Evolutionary conservation across 2,797 vertebrate species (phyloP).

Genomic region (Sebastiscus albofasciatus): DNA sequence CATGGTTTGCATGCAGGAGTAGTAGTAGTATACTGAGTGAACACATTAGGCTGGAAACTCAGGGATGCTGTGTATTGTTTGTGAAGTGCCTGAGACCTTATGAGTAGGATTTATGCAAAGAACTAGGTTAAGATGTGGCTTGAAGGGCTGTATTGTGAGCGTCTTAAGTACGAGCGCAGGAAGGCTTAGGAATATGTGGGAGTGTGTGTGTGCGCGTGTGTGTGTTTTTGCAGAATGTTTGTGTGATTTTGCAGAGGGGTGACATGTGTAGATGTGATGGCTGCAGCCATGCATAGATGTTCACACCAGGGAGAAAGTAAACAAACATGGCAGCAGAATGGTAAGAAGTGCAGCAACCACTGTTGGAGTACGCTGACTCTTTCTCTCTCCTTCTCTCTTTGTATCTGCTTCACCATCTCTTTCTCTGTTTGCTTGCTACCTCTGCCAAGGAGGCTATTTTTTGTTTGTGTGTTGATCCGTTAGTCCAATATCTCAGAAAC

Average conservation of each 20-base stretch:
- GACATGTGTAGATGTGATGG: constrained; percentile 79
- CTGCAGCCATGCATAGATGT: constrained; percentile 79
- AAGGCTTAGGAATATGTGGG: constrained; percentile 59
- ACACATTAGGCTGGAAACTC: constrained; percentile 42
- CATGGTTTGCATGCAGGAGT: background rate
- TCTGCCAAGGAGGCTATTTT: background rate
- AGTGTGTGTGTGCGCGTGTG: constrained; percentile 25
- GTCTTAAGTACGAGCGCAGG: constrained; percentile 45
- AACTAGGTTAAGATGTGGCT: constrained; percentile 82
- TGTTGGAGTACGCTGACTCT: background rate
- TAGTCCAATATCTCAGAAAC: background rate
- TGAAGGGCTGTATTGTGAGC: constrained; percentile 72
- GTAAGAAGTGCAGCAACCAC: constrained; percentile 43
- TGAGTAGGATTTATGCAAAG: constrained; percentile 71
- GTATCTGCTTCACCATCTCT: background rate
- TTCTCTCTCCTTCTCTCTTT: background rate
- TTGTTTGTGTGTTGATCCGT: background rate
- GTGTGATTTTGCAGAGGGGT: constrained; percentile 55
- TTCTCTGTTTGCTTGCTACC: background rate
- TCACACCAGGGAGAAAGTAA: constrained; percentile 78
- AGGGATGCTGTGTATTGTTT: constrained; percentile 51
- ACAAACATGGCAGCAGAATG: constrained; percentile 73
- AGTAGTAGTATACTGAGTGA: constrained; percentile 3
- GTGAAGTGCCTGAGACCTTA: constrained; percentile 56
- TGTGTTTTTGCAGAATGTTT: constrained; percentile 19